Percentiles rank a stretch among this genome's conserved stretches.
phyloP scores from a whole-genome alignment of 2,888 invertebrate genomes.

The Prenolepis imparis region DNA sequence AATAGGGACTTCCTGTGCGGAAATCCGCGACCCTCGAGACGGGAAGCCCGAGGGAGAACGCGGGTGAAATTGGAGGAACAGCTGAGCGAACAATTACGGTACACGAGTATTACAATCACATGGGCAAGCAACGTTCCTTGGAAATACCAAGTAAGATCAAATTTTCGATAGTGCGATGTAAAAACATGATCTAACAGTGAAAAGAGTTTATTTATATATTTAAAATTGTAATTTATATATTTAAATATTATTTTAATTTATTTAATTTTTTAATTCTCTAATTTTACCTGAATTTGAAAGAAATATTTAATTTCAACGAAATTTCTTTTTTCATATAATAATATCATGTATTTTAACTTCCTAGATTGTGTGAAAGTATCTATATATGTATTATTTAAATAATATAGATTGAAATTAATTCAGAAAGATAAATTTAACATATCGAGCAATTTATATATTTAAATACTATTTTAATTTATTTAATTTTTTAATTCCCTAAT shows the following conservation, averaged over 20 bases:
- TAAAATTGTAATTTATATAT: not conserved
- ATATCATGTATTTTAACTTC: not conserved
- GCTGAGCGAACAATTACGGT: conserved; percentile 37
- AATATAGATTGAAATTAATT: no score
- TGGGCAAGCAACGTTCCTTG: not conserved
- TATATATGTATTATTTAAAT: not conserved
- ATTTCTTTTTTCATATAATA: not conserved
- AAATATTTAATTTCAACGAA: not conserved
- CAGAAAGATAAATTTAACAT: not conserved
- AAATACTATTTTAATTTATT: no score
- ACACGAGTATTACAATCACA: conserved; percentile 7
- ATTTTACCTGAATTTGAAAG: not conserved
- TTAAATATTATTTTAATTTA: no score
- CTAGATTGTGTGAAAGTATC: not conserved
- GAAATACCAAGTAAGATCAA: not conserved
- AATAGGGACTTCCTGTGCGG: conserved; percentile 65
- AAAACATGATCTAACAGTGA: not conserved
- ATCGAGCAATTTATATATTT: not conserved
- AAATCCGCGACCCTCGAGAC: conserved; percentile 62
- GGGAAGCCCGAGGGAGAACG: conserved; percentile 70
- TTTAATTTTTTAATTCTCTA: not conserved
- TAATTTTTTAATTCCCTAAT: not conserved
- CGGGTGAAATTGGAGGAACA: conserved; percentile 51
- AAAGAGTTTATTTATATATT: not conserved
- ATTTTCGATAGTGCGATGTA: not conserved